Conservation (phyloP, 2,113 vertebrate genomes). For the Parus major region DNA sequence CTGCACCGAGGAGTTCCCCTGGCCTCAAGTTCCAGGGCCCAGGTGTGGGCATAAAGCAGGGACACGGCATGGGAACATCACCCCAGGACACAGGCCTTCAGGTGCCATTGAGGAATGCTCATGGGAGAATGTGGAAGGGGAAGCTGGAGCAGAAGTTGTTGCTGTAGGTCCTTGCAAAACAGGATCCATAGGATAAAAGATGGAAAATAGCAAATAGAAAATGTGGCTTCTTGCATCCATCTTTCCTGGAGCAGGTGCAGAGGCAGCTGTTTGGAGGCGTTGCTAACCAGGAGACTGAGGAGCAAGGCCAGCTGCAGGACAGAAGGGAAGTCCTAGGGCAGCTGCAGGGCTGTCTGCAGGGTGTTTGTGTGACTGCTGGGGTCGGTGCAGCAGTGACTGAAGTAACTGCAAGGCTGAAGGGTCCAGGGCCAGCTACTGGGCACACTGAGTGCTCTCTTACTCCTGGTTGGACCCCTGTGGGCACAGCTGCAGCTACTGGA, state of each 20-base stretch:
- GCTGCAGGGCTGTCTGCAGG: neutral
- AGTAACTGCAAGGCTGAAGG: neutral
- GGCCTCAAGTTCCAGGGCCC: neutral
- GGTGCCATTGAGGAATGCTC: neutral
- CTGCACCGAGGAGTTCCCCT: neutral
- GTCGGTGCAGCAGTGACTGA: rapidly evolving
- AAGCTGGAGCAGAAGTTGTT: neutral
- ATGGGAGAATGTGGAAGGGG: neutral
- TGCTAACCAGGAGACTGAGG: neutral
- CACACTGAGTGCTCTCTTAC: neutral
- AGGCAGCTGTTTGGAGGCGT: neutral
- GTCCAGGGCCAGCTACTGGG: neutral
- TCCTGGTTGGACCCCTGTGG: neutral
- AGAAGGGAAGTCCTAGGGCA: too few species aligned
- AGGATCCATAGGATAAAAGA: neutral
- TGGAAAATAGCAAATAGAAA: neutral
- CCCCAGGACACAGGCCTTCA: neutral
- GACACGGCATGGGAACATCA: too few species aligned
- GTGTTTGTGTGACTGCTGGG: rapidly evolving
- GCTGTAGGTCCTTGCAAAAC: neutral
- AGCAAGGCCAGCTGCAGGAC: neutral
- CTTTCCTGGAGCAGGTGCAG: neutral
- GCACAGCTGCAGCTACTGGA: neutral
- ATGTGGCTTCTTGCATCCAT: neutral
- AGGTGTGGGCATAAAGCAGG: too few species aligned